phyloP scores from a whole-genome alignment of 1,140 invertebrate species.

The Neodiprion lecontei region DNA sequence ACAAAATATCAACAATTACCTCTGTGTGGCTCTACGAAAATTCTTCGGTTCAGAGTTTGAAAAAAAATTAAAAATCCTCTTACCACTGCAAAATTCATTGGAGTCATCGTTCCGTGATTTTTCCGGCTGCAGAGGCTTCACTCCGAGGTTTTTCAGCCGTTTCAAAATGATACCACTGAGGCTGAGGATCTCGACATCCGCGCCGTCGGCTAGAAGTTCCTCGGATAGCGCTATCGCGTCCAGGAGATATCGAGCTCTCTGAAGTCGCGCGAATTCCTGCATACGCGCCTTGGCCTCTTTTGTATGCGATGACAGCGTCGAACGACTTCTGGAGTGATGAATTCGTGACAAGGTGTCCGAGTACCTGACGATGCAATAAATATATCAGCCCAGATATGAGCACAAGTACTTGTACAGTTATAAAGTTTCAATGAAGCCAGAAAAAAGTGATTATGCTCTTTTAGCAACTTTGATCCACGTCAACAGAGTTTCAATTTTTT shows the following conservation, averaged over 20 bases:
- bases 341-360: neutral
- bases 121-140: constrained; percentile 21
- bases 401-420: no score
- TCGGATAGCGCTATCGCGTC: constrained; percentile 69
- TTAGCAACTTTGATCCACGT: no score
- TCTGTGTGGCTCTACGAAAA: constrained; percentile 49
- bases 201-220: constrained; percentile 69
- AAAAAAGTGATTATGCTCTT: no score
- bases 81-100: neutral
- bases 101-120: neutral
- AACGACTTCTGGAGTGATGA: constrained; percentile 6
- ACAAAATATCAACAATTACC: constrained; percentile 28
- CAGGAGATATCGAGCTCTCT: constrained; percentile 48
- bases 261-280: constrained; percentile 49
- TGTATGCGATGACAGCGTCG: constrained; percentile 34
- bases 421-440: no score
- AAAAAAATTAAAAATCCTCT: no score
- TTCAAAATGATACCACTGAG: constrained; percentile 69
- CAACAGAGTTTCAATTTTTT: no score
- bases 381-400: no score
- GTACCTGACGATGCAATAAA: neutral
- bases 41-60: constrained; percentile 31
- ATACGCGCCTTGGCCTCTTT: constrained; percentile 50
- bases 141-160: constrained; percentile 64
- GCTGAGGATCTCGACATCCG: constrained; percentile 72